These are phyloP conservation scores for Stegastes partitus DNA, from an alignment of 2,113 vertebrate genomes.

Conservation along the genomic window DNA sequence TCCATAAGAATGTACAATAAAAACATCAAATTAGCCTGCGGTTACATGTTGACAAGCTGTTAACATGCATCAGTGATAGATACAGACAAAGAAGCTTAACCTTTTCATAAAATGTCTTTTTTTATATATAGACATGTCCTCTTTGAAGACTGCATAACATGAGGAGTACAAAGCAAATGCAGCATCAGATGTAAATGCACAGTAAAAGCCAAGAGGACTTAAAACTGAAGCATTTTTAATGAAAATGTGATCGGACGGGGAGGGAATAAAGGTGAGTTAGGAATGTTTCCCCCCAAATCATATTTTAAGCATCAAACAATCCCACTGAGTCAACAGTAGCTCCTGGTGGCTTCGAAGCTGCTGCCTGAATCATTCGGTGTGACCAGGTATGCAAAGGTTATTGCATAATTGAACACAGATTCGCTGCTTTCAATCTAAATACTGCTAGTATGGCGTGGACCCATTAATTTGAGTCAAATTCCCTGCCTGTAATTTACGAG, in stretches of 20 bases:
- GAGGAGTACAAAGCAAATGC: not conserved
- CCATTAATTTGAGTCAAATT: not conserved
- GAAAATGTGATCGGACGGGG: not conserved
- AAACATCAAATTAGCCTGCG: constrained; percentile 4
- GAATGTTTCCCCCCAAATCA: not conserved
- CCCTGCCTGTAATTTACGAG: not conserved
- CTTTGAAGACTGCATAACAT: not conserved
- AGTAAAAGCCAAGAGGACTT: not conserved
- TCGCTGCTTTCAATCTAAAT: not conserved
- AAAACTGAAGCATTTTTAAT: not conserved
- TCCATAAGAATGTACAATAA: constrained; percentile 7
- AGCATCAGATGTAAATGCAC: no score
- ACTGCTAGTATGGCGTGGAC: not conserved
- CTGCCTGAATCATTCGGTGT: not conserved
- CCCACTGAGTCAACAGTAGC: not conserved
- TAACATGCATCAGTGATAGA: constrained; percentile 3
- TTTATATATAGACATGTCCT: no score
- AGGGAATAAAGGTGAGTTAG: not conserved
- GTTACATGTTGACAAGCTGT: constrained; percentile 2
- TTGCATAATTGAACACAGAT: not conserved
- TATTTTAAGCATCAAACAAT: constrained; percentile 12
- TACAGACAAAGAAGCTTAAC: constrained; percentile 1
- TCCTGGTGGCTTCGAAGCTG: constrained; percentile 2
- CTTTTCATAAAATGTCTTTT: not conserved
- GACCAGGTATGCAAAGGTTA: constrained; percentile 4